Percentiles rank a stretch among this genome's conserved stretches.
These are phyloP conservation scores for Erebia ligea DNA, from an alignment of 2,888 invertebrate species.

Conservation along the genomic window DNA sequence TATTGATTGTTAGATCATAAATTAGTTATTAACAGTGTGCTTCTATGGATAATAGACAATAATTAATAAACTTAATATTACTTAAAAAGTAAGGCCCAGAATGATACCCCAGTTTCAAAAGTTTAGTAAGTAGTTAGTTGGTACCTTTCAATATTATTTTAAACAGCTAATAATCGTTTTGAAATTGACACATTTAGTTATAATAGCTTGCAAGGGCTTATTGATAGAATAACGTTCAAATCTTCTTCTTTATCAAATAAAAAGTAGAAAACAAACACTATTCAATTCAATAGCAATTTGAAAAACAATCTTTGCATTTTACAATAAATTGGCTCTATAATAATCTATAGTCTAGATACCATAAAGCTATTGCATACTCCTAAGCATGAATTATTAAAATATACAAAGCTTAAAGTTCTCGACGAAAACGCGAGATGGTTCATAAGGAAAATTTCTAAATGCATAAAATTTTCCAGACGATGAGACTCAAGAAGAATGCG, in stretches of 20 bases:
- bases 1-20: background rate
- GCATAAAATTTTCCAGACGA: slow-evolving; percentile 37
- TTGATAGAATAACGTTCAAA: too few species aligned
- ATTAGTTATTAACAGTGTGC: background rate
- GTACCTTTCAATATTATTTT: too few species aligned
- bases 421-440: slow-evolving; percentile 16
- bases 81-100: too few species aligned
- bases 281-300: slow-evolving; percentile 4
- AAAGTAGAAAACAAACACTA: background rate
- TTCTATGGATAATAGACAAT: background rate
- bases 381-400: slow-evolving; percentile 14
- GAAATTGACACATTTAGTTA: too few species aligned
- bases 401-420: slow-evolving; percentile 16
- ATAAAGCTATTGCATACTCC: too few species aligned
- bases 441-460: slow-evolving; percentile 34
- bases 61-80: background rate
- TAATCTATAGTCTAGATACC: too few species aligned
- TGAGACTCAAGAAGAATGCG: slow-evolving; percentile 38
- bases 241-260: background rate
- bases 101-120: too few species aligned
- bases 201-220: too few species aligned
- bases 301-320: background rate
- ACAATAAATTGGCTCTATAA: background rate
- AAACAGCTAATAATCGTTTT: too few species aligned
- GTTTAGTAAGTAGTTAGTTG: too few species aligned